Percentiles rank a stretch among this genome's conserved stretches.
phyloP scores from a whole-genome alignment of 2,888 invertebrate genomes.

The Mesorhabditis spiculigera region DNA sequence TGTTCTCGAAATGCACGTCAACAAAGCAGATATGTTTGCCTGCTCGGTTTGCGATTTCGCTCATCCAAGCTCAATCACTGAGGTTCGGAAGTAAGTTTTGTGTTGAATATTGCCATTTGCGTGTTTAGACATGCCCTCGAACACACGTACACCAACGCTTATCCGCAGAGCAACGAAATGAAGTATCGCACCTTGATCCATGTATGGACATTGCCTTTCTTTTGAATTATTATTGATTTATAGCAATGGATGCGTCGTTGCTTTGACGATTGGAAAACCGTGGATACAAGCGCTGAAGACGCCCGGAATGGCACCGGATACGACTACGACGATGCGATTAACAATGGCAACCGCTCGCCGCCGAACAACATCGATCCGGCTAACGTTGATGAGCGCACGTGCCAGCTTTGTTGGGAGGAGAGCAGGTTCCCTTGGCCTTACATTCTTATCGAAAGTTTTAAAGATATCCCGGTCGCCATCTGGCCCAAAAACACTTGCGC shows the following conservation, averaged over 20 bases:
- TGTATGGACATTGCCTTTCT: constrained; percentile 2
- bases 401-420: constrained; percentile 41
- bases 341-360: constrained; percentile 3
- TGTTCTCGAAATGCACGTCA: constrained; percentile 35
- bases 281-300: neutral
- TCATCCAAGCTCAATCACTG: neutral
- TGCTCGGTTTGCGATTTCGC: constrained; percentile 10
- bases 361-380: neutral
- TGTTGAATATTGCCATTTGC: neutral
- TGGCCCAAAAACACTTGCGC: constrained; percentile 42
- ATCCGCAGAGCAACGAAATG: constrained; percentile 35
- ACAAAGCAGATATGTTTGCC: constrained; percentile 25
- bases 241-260: constrained; percentile 31
- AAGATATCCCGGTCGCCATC: constrained; percentile 36
- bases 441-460: neutral
- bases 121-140: constrained; percentile 24
- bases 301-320: constrained; percentile 8
- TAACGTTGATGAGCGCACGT: constrained; percentile 29
- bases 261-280: constrained; percentile 35
- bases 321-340: constrained; percentile 10
- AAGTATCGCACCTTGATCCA: constrained; percentile 30
- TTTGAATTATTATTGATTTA: constrained; percentile 13
- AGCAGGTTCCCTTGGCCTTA: constrained; percentile 16
- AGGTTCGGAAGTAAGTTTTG: neutral
- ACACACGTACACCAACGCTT: constrained; percentile 19